Percentiles rank a stretch among this genome's conserved stretches.
These are phyloP conservation scores for Bergia sp. DNA, from an alignment of 92 coral and sea anemone species.

Conservation along the genomic window DNA sequence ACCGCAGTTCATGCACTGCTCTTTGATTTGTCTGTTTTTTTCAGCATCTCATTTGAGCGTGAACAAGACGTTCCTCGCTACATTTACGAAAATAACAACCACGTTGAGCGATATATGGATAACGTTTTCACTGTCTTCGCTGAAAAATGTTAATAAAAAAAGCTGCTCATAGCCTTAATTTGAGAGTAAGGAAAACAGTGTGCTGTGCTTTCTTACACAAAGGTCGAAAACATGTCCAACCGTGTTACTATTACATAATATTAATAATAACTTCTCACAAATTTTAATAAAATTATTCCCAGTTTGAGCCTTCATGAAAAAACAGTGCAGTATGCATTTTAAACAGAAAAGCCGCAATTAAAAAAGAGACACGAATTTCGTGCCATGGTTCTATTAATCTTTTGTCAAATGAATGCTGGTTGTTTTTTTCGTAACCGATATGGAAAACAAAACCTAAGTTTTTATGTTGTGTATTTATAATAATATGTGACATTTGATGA, in stretches of 20 bases:
- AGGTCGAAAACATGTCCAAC: not conserved
- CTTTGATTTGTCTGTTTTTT: not conserved
- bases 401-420: not conserved
- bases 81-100: not conserved
- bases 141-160: too few species aligned
- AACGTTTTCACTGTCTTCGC: not conserved
- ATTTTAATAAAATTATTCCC: not conserved
- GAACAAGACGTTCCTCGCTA: not conserved
- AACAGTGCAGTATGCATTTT: not conserved
- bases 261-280: not conserved
- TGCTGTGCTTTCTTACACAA: not conserved
- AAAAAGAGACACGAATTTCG: not conserved
- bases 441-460: not conserved
- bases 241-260: not conserved
- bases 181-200: not conserved
- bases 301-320: not conserved
- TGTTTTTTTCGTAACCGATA: not conserved
- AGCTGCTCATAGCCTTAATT: not conserved
- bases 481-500: not conserved
- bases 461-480: not conserved
- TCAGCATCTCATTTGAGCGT: not conserved
- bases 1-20: not conserved
- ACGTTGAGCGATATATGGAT: not conserved
- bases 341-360: slow-evolving; percentile 23
- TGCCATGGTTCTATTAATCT: not conserved